A percentile compares a stretch with the other conserved stretches of the same genome.
These are phyloP conservation scores for Lacerta bilineata DNA, from an alignment of 2,797 vertebrate species.

Conservation along the genomic window DNA sequence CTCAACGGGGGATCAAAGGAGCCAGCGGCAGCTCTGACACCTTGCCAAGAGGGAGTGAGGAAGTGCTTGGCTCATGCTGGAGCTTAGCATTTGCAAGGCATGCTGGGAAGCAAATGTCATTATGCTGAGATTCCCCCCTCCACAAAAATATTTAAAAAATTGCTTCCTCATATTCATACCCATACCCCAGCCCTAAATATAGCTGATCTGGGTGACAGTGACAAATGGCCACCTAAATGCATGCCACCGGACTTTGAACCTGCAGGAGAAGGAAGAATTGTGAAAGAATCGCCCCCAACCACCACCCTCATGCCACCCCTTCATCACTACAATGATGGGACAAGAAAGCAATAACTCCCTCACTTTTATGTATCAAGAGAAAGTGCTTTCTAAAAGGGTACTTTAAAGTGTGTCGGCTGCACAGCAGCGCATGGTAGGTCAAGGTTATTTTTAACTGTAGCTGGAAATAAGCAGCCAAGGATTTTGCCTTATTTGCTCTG, in stretches of 20 bases:
- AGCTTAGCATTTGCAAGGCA: rapidly evolving
- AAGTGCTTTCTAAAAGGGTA: conserved; percentile 25
- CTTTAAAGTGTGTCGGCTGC: conserved; percentile 13
- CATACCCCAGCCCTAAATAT: background rate
- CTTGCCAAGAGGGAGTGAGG: background rate
- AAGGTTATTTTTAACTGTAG: conserved; percentile 54
- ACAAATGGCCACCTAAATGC: background rate
- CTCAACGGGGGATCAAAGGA: background rate
- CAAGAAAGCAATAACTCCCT: rapidly evolving
- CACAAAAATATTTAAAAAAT: background rate
- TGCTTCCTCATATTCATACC: conserved; percentile 29
- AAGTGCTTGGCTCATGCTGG: conserved; percentile 20
- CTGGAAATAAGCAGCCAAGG: conserved; percentile 18
- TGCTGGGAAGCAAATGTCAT: conserved; percentile 39
- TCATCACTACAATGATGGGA: background rate
- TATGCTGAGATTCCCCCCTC: conserved; percentile 27
- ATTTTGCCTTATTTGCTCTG: conserved; percentile 32
- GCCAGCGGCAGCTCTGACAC: conserved; percentile 12
- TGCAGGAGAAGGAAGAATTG: background rate
- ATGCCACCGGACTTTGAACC: background rate
- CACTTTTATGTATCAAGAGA: conserved; percentile 10
- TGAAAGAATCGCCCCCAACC: no score
- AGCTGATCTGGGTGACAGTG: conserved; percentile 28
- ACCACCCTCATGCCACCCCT: no score
- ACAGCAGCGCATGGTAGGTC: background rate